These are phyloP conservation scores for Craseonycteris thonglongyai DNA, from an alignment of 2,113 vertebrate species.

Conservation along the genomic window DNA sequence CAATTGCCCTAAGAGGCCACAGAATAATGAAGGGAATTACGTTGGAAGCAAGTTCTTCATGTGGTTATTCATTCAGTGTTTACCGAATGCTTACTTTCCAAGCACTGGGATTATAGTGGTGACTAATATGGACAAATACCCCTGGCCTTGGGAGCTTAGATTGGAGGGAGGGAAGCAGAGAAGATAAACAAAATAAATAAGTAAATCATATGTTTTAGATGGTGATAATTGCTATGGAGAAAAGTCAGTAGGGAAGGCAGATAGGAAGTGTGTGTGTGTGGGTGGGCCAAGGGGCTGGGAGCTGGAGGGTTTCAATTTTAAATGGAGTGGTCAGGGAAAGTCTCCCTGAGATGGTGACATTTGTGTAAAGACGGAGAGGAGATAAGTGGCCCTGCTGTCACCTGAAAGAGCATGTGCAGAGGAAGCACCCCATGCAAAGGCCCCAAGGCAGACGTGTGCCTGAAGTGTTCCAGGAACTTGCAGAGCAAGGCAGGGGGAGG, in stretches of 20 bases:
- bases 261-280: not conserved
- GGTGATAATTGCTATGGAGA: not conserved
- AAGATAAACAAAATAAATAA: not conserved
- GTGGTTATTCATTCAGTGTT: not conserved
- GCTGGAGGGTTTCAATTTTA: not conserved
- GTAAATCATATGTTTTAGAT: not conserved
- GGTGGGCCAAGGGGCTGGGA: accelerated
- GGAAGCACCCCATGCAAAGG: not conserved
- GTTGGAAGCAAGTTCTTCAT: not conserved
- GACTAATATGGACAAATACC: not conserved
- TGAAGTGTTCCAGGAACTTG: not conserved
- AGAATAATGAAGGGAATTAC: not conserved
- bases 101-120: not conserved
- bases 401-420: not conserved
- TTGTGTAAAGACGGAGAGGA: not conserved
- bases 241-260: not conserved
- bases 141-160: not conserved
- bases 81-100: not conserved
- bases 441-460: not conserved
- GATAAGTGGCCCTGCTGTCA: not conserved
- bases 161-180: not conserved
- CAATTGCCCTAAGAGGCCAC: not conserved
- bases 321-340: not conserved
- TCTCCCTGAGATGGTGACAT: not conserved
- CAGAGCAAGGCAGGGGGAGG: not conserved